These are phyloP conservation scores for Eledone cirrhosa DNA, from an alignment of 2,888 invertebrate genomes.

Conservation along the genomic window DNA sequence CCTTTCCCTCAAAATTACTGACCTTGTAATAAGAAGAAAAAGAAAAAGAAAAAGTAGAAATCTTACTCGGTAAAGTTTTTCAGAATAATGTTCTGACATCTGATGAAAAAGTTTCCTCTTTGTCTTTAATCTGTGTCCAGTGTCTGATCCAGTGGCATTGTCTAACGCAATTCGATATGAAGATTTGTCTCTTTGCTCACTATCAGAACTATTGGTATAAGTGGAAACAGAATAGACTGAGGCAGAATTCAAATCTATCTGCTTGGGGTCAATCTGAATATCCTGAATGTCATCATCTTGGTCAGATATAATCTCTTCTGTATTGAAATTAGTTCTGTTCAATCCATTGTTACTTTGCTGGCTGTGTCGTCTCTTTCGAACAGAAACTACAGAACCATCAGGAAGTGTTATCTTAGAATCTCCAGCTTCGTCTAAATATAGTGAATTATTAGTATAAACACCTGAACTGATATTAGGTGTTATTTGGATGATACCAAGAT, in stretches of 20 bases:
- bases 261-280: not conserved
- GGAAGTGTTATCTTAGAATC: not conserved
- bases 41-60: too few relatives aligned
- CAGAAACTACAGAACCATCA: not conserved
- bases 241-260: conserved; percentile 9
- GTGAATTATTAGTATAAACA: not conserved
- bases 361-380: not conserved
- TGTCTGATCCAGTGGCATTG: not conserved
- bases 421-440: conserved; percentile 7
- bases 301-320: not conserved
- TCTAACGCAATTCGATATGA: too few relatives aligned
- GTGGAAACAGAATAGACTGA: not conserved
- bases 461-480: conserved; percentile 2
- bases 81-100: not conserved
- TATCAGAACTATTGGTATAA: conserved; percentile 8
- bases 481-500: conserved; percentile 1
- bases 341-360: not conserved
- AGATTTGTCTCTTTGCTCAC: not conserved
- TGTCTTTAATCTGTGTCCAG: not conserved
- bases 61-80: conserved; percentile 22
- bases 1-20: too few relatives aligned
- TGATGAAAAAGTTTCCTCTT: not conserved
- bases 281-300: not conserved
- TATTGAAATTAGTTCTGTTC: not conserved
- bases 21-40: too few relatives aligned